Evolutionary conservation across 2,113 vertebrate species (phyloP), one percentile per base, ranked within the genome.

Genomic region (Recurvirostra avosetta): DNA sequence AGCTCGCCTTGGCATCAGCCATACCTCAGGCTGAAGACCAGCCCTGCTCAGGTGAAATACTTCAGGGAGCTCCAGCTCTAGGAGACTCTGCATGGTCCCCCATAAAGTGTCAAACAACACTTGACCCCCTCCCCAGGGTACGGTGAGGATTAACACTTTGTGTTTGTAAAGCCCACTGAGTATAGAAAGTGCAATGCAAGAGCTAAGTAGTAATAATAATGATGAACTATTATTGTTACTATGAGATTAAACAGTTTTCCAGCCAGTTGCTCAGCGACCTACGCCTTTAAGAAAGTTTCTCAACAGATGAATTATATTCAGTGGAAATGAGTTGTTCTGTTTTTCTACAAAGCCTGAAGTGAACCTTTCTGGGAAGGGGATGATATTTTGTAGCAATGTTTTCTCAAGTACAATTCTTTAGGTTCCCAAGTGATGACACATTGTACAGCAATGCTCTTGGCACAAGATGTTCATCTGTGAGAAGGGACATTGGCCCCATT

Each of bases 371-470:
- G 96, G 97, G 96, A 96, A 96, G 96, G 92, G 94, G 92, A 65
- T 74, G 91, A 94, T 96, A 91, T 97, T 97, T 95, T 96, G 90
- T 96, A 96, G 87, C 96, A 75, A 50, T 96, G 91, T 97, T 96
- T 97, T 97, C 85, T 94, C 97, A 97, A 97, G 94, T 88, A 72
- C 94, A 91, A 95, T 97, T 97, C 97, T 96, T 97, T 94, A 97
- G 96, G 97, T 97, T 97, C 96, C 92, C 63, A 61, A 97, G 85
- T 95, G 97, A 97, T 97, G 97, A 97, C 96, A 97, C 83, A 96
- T 74, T 89, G 89, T 91, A 88, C 93, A 97, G 96, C 89, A 95
- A 97, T 12, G 83, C 93, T 95, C 67, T 91, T 97, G 97, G 97
- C 95, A 86, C 63, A 6, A 13, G 73, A 32, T 2, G 0, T 59